Percentiles rank a stretch among this genome's conserved stretches.
phyloP scores from a whole-genome alignment of 2,888 invertebrate species.

The Cephalotes varians region DNA sequence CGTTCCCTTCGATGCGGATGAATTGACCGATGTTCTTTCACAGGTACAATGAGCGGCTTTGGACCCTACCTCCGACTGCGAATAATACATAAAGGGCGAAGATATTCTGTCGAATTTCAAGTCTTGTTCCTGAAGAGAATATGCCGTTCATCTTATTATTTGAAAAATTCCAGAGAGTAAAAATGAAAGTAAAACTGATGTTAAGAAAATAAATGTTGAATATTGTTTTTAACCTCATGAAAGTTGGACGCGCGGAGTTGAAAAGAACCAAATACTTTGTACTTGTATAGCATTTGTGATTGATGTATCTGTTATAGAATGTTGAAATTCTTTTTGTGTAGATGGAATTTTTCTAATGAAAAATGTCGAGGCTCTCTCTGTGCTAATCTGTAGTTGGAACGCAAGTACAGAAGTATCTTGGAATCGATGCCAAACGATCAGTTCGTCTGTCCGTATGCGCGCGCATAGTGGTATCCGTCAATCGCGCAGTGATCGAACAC shows the following conservation, averaged over 20 bases:
- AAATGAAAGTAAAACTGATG: neutral
- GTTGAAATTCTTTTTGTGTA: neutral
- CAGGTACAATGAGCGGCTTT: conserved; percentile 1
- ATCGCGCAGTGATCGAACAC: conserved; percentile 19
- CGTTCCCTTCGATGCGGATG: conserved; percentile 13
- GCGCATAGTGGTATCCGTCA: neutral
- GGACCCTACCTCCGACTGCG: conserved; percentile 9
- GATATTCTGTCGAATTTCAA: neutral
- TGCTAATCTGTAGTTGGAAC: conserved; percentile 13
- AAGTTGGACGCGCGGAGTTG: too few relatives aligned
- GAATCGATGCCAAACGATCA: conserved; percentile 42
- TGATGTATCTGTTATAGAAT: neutral
- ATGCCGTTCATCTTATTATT: neutral
- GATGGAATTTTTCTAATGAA: neutral
- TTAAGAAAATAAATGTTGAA: neutral
- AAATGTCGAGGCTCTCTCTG: conserved; percentile 35
- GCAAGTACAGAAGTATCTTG: neutral
- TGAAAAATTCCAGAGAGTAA: neutral
- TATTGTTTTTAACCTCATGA: neutral
- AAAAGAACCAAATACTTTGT: neutral
- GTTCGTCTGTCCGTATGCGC: conserved; percentile 17
- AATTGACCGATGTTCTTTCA: conserved; percentile 16
- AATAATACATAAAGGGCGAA: conserved; percentile 16
- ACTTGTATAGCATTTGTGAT: neutral
- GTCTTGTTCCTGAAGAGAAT: neutral